Evolutionary conservation across 2,797 vertebrate genomes (phyloP), one percentile per base, ranked within the genome.

Genomic region (Sebastes minor): DNA sequence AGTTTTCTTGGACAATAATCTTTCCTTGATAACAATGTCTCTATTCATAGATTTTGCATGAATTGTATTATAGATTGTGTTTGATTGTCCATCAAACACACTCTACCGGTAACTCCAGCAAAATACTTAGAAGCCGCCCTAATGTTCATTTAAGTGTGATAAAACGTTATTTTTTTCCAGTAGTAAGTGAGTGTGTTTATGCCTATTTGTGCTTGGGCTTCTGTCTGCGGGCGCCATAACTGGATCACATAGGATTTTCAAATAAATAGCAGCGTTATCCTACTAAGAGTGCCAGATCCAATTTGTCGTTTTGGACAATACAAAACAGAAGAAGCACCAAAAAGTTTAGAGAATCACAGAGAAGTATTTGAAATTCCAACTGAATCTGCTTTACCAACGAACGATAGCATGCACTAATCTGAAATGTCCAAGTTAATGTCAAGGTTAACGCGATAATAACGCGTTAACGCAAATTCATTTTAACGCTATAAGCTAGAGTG

Each of bases 201-300:
- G 61, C 61, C 38, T 82, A 62, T 85, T 65, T 67, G 38, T 74
- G 71, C 75, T 63, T 68, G 10, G 62, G 71, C 62, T 56, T 71
- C 33, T 30, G 28, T 78, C 55, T 70, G 69, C 63, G 69, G 57
- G 74, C 82, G 20, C 46, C 55, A 46, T 85, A 85, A 87, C 69
- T 71, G 71, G 74, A 84, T 87, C 80, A 70, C 52, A 63, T 33
- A n/a, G 33, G 52, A 73, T 62, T 80, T 73, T 83, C 13, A 65
- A 89, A 71, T 80, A 87, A 87, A 77, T 64, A 75, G 72, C 78
- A 82, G 71, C 13, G 25, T 85, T 82, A 87, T 80, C 56, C 55
- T 30, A 14, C 71, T 55, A 25, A 74, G 30, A 84, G 27, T 56
- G 59, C 33, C 74, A 78, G 72, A 84, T 90, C 53, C 55, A 84